These are phyloP conservation scores for Mythimna ferrago DNA, from an alignment of 2,888 invertebrate genomes.

Conservation along the genomic window DNA sequence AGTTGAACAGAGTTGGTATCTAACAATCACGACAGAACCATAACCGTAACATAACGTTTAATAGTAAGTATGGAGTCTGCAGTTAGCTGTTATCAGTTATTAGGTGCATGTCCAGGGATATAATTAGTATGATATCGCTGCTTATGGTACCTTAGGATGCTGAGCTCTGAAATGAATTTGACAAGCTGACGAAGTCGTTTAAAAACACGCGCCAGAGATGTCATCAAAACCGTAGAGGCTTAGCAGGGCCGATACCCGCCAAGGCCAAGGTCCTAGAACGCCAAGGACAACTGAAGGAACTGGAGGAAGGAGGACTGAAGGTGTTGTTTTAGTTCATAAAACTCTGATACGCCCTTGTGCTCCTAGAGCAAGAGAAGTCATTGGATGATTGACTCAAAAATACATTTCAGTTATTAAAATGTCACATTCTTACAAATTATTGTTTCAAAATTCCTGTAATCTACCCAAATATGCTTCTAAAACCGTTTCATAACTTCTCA, in stretches of 20 bases:
- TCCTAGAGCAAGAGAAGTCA: too few species aligned
- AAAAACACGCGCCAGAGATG: background rate
- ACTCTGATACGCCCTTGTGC: too few species aligned
- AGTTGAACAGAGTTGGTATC: background rate
- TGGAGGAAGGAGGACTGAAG: too few species aligned
- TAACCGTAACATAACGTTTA: slow-evolving; percentile 20
- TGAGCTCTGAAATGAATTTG: background rate
- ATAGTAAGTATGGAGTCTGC: background rate
- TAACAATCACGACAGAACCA: slow-evolving; percentile 7
- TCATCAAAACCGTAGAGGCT: too few species aligned
- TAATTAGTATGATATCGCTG: background rate
- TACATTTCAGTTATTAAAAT: too few species aligned
- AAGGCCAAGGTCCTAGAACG: too few species aligned
- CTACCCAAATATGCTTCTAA: background rate
- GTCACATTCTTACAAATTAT: background rate
- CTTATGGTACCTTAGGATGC: background rate
- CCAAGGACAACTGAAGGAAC: too few species aligned
- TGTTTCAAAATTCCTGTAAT: background rate
- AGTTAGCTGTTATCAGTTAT: slow-evolving; percentile 1
- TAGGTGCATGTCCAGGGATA: background rate
- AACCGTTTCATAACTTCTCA: background rate
- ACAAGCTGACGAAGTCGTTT: background rate
- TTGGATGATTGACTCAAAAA: too few species aligned
- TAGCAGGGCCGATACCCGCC: too few species aligned
- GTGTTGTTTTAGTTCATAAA: too few species aligned